These are phyloP conservation scores for Ginglymostoma cirratum DNA, from an alignment of 2,113 vertebrate genomes.

Conservation along the genomic window DNA sequence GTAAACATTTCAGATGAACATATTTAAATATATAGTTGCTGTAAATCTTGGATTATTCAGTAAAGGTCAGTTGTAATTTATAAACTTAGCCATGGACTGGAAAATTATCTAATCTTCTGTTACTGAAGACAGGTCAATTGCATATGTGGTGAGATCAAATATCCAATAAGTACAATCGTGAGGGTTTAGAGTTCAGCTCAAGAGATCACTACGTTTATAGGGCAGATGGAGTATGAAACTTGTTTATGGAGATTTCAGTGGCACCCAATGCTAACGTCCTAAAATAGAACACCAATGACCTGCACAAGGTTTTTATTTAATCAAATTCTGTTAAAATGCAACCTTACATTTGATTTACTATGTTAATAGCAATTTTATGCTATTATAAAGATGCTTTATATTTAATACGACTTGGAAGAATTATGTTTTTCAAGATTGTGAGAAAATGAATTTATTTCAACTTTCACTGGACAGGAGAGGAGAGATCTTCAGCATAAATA, in stretches of 20 bases:
- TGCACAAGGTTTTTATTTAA: not conserved
- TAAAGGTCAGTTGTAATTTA: not conserved
- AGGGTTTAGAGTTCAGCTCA: not conserved
- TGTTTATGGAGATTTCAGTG: not conserved
- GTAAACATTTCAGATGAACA: not conserved
- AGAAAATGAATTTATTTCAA: too few relatives aligned
- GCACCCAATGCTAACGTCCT: not conserved
- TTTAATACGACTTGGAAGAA: too few relatives aligned
- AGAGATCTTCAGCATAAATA: too few relatives aligned
- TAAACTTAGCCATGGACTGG: not conserved
- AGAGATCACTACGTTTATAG: not conserved
- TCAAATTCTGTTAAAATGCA: not conserved
- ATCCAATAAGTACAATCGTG: not conserved
- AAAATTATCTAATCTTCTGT: not conserved
- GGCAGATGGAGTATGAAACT: not conserved
- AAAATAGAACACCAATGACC: not conserved
- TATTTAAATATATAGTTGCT: not conserved
- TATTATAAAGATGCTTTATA: too few relatives aligned
- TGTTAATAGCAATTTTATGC: not conserved
- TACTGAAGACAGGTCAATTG: not conserved
- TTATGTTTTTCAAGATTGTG: too few relatives aligned
- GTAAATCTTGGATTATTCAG: not conserved
- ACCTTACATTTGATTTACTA: not conserved
- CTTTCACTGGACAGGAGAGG: too few relatives aligned
- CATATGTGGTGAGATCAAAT: not conserved